A percentile compares a stretch with the other conserved stretches of the same genome.
phyloP scores from a whole-genome alignment of 2,113 vertebrate genomes.

The Sapajus apella region DNA sequence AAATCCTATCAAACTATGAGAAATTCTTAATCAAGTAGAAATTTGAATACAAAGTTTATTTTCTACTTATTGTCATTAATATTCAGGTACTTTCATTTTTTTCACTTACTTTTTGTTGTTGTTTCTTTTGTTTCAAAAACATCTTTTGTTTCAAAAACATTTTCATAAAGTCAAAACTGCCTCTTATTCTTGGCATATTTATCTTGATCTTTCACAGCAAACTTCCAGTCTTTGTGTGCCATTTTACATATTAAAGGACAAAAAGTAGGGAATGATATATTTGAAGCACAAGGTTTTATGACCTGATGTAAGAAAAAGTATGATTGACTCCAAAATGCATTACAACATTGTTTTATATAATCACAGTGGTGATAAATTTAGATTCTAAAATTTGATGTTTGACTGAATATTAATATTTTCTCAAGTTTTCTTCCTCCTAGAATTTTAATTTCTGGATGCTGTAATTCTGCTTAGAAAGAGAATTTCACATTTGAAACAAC shows the following conservation, averaged over 20 bases:
- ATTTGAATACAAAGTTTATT: not conserved
- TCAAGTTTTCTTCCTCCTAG: not conserved
- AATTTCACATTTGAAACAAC: not conserved
- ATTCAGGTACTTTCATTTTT: not conserved
- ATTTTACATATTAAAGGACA: not conserved
- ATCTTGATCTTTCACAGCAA: not conserved
- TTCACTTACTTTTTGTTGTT: not conserved
- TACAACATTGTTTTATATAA: not conserved
- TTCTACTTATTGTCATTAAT: not conserved
- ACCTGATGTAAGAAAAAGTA: not conserved
- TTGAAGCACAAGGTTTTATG: not conserved
- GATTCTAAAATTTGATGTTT: not conserved
- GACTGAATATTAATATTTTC: not conserved
- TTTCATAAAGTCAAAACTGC: not conserved
- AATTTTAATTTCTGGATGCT: not conserved
- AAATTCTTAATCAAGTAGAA: not conserved
- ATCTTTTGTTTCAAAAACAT: not conserved
- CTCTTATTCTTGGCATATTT: not conserved
- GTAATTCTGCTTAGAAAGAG: not conserved
- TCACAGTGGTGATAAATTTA: not conserved
- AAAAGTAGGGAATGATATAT: not conserved
- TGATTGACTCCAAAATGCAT: not conserved
- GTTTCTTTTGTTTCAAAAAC: not conserved
- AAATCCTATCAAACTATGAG: not conserved
- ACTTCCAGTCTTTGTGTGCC: not conserved